These are phyloP conservation scores for Drosophila malerkotliana DNA, from an alignment of 1,140 invertebrate species.

Conservation along the genomic window DNA sequence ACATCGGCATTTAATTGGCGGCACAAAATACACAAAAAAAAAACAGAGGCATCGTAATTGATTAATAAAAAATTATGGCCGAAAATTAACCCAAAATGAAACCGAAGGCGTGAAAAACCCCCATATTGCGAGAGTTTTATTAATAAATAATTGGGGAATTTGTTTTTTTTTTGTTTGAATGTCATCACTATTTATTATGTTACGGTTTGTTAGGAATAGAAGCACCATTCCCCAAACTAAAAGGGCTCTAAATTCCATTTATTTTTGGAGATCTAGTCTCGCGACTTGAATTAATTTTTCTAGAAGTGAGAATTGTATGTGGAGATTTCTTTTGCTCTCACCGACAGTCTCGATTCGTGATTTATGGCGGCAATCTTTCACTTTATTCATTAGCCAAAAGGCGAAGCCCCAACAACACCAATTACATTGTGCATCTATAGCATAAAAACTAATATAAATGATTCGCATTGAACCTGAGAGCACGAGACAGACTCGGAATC, in stretches of 20 bases:
- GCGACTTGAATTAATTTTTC: not conserved
- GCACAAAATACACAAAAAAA: constrained; percentile 27
- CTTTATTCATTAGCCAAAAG: constrained; percentile 59
- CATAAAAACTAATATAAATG: constrained; percentile 1
- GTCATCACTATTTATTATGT: not conserved
- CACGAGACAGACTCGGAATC: constrained; percentile 2
- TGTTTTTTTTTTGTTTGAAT: constrained; percentile 8
- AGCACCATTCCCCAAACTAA: no score
- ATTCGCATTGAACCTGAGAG: constrained; percentile 64
- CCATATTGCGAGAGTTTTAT: constrained; percentile 37
- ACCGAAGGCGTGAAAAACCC: constrained; percentile 53
- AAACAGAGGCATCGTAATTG: constrained; percentile 45
- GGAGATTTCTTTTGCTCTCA: constrained; percentile 5
- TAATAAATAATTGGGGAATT: constrained; percentile 37
- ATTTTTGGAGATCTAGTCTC: not conserved
- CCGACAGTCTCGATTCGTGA: constrained; percentile 33
- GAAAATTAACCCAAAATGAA: constrained; percentile 44
- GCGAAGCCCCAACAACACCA: constrained; percentile 13
- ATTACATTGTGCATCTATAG: constrained; percentile 39
- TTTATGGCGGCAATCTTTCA: constrained; percentile 58
- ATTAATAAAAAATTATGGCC: constrained; percentile 75
- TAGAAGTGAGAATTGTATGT: not conserved
- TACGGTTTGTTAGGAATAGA: not conserved
- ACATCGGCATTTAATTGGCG: constrained; percentile 49
- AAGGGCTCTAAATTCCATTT: constrained; percentile 3